Evolutionary conservation across 2,888 invertebrate species (phyloP).

Genomic region (Sialis fuliginosa): DNA sequence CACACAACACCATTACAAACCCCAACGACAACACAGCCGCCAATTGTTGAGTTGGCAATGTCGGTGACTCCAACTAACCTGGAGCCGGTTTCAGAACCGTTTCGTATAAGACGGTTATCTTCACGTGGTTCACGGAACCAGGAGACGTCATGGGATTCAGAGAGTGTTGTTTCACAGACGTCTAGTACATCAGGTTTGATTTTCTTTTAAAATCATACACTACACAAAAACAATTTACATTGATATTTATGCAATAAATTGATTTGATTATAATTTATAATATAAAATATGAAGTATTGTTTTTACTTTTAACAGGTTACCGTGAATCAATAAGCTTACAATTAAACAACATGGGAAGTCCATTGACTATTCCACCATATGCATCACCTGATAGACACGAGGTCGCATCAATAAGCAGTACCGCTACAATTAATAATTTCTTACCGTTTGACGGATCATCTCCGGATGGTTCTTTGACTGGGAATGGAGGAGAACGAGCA

Average conservation of each 20-base stretch:
- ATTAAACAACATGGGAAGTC: slow-evolving; percentile 37
- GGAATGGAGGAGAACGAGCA: slow-evolving; percentile 40
- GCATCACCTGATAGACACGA: slow-evolving; percentile 44
- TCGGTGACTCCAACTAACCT: slow-evolving; percentile 14
- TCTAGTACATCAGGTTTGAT: slow-evolving; percentile 61
- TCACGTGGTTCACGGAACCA: slow-evolving; percentile 5
- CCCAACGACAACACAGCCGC: slow-evolving; percentile 8
- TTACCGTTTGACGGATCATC: slow-evolving; percentile 33
- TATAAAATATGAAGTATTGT: too few relatives aligned
- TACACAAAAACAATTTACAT: too few relatives aligned
- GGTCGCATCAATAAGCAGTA: slow-evolving; percentile 31
- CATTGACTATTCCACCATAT: slow-evolving; percentile 34
- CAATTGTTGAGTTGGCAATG: slow-evolving; percentile 10
- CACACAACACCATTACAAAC: slow-evolving; percentile 15
- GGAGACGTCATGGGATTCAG: slow-evolving; percentile 48
- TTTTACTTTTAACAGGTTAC: slow-evolving; percentile 12
- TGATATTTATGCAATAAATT: too few relatives aligned
- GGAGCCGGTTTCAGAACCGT: slow-evolving; percentile 4
- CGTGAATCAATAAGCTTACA: slow-evolving; percentile 41
- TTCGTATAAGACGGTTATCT: slow-evolving; percentile 1
- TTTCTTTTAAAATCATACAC: slow-evolving; percentile 25
- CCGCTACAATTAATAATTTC: slow-evolving; percentile 28
- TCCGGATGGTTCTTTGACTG: slow-evolving; percentile 43
- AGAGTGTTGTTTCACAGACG: slow-evolving; percentile 54
- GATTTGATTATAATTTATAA: too few relatives aligned